These are phyloP conservation scores for Ridgeia piscesae DNA, from an alignment of 1,140 invertebrate genomes.

Conservation along the genomic window DNA sequence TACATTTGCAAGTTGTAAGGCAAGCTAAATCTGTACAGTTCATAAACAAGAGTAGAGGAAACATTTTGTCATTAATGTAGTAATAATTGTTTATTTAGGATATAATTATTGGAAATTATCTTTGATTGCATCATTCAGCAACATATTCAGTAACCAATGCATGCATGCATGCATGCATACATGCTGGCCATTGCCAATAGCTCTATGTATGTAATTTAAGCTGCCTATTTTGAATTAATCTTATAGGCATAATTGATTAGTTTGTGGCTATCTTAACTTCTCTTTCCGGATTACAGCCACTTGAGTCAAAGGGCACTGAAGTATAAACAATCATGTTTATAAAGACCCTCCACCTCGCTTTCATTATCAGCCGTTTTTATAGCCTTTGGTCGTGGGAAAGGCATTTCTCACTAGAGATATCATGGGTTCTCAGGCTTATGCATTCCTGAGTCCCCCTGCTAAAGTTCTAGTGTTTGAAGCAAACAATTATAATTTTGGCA, in stretches of 20 bases:
- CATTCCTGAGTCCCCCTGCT: not conserved
- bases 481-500: not conserved
- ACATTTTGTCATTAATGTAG: not conserved
- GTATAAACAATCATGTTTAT: not conserved
- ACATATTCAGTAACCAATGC: not conserved
- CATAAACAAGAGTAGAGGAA: not conserved
- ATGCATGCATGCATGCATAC: not conserved
- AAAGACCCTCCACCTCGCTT: not conserved
- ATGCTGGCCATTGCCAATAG: not conserved
- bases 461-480: not conserved
- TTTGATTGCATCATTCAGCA: not conserved
- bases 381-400: not conserved
- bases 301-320: not conserved
- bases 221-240: not conserved
- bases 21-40: not conserved
- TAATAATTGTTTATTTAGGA: not conserved
- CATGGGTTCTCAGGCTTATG: not conserved
- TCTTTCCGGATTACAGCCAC: not conserved
- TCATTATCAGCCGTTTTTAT: constrained; percentile 1
- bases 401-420: constrained; percentile 5
- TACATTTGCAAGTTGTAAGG: not conserved
- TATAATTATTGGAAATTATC: not conserved
- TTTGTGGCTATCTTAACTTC: not conserved
- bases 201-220: not conserved
- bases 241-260: not conserved